These are phyloP conservation scores for Lathronympha strigana DNA, from an alignment of 2,888 invertebrate genomes.

Conservation along the genomic window DNA sequence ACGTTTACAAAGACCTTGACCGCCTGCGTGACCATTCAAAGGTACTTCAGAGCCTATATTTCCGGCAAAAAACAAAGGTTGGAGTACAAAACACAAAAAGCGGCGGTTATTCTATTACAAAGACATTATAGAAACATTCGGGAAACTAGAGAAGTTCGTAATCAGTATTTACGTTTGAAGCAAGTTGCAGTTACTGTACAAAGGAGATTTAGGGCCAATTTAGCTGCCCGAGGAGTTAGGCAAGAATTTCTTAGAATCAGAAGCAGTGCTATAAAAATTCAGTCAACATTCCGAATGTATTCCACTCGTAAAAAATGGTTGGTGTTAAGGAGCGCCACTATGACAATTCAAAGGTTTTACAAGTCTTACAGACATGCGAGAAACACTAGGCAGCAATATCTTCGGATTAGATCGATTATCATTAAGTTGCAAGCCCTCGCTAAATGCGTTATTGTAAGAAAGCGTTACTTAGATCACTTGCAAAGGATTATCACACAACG, in stretches of 20 bases:
- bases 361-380: constrained; percentile 61
- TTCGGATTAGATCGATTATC: constrained; percentile 45
- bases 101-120: constrained; percentile 51
- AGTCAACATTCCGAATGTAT: constrained; percentile 67
- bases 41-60: constrained; percentile 57
- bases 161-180: constrained; percentile 57
- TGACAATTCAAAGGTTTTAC: constrained; percentile 69
- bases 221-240: constrained; percentile 49
- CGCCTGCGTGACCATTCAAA: constrained; percentile 63
- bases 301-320: constrained; percentile 56
- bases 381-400: constrained; percentile 51
- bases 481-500: constrained; percentile 50
- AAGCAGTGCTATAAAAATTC: constrained; percentile 60
- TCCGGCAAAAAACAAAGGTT: constrained; percentile 27
- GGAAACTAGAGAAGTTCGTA: constrained; percentile 46
- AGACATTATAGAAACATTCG: constrained; percentile 58
- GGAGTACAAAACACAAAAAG: constrained; percentile 37
- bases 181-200: constrained; percentile 64
- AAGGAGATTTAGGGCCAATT: constrained; percentile 61
- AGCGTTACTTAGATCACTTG: constrained; percentile 53
- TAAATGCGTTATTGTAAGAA: constrained; percentile 59
- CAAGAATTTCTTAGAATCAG: constrained; percentile 57
- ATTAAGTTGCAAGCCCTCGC: constrained; percentile 59
- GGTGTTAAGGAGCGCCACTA: constrained; percentile 53
- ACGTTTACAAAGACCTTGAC: constrained; percentile 59